phyloP scores from a whole-genome alignment of 2,888 invertebrate species.

The Microctonus brassicae region DNA sequence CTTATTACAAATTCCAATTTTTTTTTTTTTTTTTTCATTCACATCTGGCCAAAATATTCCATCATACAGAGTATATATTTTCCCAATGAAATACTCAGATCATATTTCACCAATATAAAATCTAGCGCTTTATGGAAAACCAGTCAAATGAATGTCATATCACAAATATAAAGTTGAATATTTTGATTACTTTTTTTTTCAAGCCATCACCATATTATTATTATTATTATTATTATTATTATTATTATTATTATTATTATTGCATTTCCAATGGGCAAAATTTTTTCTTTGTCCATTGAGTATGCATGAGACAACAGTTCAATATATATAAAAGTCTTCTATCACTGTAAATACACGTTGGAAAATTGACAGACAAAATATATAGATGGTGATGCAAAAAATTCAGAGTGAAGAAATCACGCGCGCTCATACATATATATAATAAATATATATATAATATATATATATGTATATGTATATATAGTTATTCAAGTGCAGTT shows the following conservation, averaged over 20 bases:
- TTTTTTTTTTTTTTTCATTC: neutral
- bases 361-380: neutral
- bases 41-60: neutral
- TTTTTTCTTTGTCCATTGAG: neutral
- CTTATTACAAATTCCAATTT: neutral
- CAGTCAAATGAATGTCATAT: neutral
- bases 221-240: neutral
- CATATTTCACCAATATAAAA: conserved; percentile 7
- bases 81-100: conserved; percentile 11
- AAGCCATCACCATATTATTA: neutral
- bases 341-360: neutral
- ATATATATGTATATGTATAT: too few species aligned
- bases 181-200: neutral
- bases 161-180: neutral
- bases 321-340: neutral
- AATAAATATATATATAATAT: too few species aligned
- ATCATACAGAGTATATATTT: conserved; percentile 9
- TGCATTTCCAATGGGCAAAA: neutral
- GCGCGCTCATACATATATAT: neutral
- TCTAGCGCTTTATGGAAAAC: neutral
- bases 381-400: neutral
- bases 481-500: neutral
- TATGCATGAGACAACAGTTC: neutral
- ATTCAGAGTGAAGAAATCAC: conserved; percentile 1
- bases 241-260: neutral